Percentiles rank a stretch among this genome's conserved stretches.
These are phyloP conservation scores for Trididemnum clinides DNA, from an alignment of 23 tunicate genomes.

Conservation along the genomic window DNA sequence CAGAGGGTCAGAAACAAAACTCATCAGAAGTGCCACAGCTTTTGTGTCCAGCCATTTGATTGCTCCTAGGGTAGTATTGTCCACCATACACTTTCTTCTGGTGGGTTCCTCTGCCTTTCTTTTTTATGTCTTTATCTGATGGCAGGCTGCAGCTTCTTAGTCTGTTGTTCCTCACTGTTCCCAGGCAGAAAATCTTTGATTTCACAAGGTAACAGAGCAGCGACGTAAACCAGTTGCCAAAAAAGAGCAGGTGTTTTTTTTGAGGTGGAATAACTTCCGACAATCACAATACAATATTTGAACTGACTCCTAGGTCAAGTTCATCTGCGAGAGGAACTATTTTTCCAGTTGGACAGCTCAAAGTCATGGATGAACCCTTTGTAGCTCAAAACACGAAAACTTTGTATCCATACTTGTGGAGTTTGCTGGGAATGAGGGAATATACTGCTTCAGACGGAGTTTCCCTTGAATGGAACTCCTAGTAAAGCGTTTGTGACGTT, in stretches of 20 bases:
- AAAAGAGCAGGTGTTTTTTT: background rate
- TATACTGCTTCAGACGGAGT: background rate
- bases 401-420: conserved; percentile 28
- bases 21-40: background rate
- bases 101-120: background rate
- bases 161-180: background rate
- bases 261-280: background rate
- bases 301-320: conserved; percentile 25
- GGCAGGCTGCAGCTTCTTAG: background rate
- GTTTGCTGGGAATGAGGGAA: conserved; percentile 7
- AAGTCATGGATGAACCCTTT: conserved; percentile 8
- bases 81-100: background rate
- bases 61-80: background rate
- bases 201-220: background rate
- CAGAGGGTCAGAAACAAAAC: conserved; percentile 1
- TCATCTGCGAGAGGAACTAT: background rate
- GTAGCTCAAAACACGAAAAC: conserved; percentile 10
- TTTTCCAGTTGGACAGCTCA: background rate
- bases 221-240: conserved; percentile 31
- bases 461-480: background rate
- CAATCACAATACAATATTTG: conserved; percentile 14
- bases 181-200: background rate
- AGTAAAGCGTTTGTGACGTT: background rate
- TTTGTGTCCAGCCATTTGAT: conserved; percentile 21
- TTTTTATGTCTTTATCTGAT: background rate